phyloP scores from a whole-genome alignment of 1,140 invertebrate species.

The Nephila pilipes region DNA sequence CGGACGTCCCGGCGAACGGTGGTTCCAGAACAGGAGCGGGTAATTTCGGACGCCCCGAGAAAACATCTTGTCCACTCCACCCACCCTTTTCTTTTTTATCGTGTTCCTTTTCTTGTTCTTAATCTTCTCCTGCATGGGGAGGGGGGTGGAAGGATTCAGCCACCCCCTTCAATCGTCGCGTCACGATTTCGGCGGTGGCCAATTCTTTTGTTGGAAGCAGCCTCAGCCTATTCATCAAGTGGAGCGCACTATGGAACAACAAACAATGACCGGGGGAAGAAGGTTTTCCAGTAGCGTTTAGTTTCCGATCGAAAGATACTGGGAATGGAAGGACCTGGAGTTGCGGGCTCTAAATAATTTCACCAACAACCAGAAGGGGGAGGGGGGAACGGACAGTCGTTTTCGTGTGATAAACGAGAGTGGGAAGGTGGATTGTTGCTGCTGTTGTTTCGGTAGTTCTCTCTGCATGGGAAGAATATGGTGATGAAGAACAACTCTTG shows the following conservation, averaged over 20 bases:
- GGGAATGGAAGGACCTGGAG: not conserved
- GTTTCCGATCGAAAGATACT: conserved; percentile 4
- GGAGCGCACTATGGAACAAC: conserved; percentile 11
- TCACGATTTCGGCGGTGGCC: conserved; percentile 49
- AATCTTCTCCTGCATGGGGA: not conserved
- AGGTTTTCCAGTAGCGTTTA: not conserved
- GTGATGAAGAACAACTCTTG: not conserved
- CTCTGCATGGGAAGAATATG: not conserved
- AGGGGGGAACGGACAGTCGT: not conserved
- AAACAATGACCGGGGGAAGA: not conserved
- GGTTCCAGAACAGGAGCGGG: conserved; percentile 38
- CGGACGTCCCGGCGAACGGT: conserved; percentile 29
- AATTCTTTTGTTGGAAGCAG: conserved; percentile 46
- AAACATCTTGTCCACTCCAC: conserved; percentile 66
- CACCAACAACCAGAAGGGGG: not conserved
- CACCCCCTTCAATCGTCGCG: conserved; percentile 22
- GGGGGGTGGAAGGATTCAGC: not conserved
- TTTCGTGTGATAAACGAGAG: conserved; percentile 45
- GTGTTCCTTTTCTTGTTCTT: conserved; percentile 22
- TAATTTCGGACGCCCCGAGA: conserved; percentile 39
- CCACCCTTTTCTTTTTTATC: conserved; percentile 46
- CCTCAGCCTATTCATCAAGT: not conserved
- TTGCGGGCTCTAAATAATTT: not conserved
- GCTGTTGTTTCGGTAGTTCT: not conserved
- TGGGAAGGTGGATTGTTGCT: conserved; percentile 14